phyloP scores from a whole-genome alignment of 2,797 vertebrate species.

The Thaleichthys pacificus region DNA sequence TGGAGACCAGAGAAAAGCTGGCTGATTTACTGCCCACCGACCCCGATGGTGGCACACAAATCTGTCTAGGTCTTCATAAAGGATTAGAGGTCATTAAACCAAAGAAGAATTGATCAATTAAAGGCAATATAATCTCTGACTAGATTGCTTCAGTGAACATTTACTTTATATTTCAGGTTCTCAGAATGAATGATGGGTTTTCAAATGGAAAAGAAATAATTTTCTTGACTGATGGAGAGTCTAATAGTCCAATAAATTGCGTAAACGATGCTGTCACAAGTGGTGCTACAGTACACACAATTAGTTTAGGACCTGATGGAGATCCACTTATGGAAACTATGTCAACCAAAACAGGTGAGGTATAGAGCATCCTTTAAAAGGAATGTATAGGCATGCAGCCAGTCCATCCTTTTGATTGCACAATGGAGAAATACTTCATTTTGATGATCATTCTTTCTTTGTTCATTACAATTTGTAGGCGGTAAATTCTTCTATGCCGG shows the following conservation, averaged over 20 bases:
- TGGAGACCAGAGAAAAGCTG: conserved; percentile 49
- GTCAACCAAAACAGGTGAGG: conserved; percentile 33
- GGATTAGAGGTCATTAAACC: conserved; percentile 61
- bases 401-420: too few relatives aligned
- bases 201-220: conserved; percentile 63
- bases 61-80: conserved; percentile 62
- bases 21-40: conserved; percentile 48
- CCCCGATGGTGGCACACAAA: conserved; percentile 20
- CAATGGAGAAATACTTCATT: not conserved
- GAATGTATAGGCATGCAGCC: not conserved
- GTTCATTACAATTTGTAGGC: conserved; percentile 43
- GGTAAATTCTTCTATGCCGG: conserved; percentile 60
- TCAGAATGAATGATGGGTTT: conserved; percentile 41
- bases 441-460: not conserved
- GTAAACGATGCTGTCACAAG: conserved; percentile 37
- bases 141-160: not conserved
- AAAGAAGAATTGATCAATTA: not conserved
- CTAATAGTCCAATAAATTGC: conserved; percentile 43
- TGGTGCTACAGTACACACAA: conserved; percentile 62
- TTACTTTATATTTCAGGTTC: conserved; percentile 50
- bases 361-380: not conserved
- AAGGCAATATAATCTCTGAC: too few relatives aligned
- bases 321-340: conserved; percentile 44
- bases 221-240: conserved; percentile 63
- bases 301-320: conserved; percentile 53